phyloP scores from a whole-genome alignment of 2,888 invertebrate species.

The Portevinia maculata region DNA sequence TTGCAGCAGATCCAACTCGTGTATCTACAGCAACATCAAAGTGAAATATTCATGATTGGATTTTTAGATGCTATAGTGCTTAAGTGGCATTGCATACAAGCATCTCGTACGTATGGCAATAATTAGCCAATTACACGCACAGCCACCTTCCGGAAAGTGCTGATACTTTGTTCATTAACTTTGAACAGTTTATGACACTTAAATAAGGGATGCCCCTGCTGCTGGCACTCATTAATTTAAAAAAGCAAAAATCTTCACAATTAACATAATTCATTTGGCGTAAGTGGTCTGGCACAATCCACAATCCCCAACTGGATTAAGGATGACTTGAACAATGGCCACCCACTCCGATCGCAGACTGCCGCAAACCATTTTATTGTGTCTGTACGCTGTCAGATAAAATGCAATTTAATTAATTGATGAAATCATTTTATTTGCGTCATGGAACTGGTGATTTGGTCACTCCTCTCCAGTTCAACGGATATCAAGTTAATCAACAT shows the following conservation, averaged over 20 bases:
- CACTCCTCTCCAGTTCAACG: slow-evolving; percentile 4
- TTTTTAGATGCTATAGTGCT: slow-evolving; percentile 12
- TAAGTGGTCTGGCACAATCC: slow-evolving; percentile 48
- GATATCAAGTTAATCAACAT: slow-evolving; percentile 52
- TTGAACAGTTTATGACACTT: slow-evolving; percentile 20
- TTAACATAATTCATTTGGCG: slow-evolving; percentile 50
- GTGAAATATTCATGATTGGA: slow-evolving; percentile 35
- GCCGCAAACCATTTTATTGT: slow-evolving; percentile 32
- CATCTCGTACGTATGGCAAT: slow-evolving; percentile 39
- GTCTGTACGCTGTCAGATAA: slow-evolving; percentile 35
- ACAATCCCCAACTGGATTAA: slow-evolving; percentile 7
- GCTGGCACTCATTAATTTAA: slow-evolving; percentile 21
- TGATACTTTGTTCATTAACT: slow-evolving; percentile 16
- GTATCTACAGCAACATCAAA: slow-evolving; percentile 50
- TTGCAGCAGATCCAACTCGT: slow-evolving; percentile 16
- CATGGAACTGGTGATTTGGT: slow-evolving; percentile 49
- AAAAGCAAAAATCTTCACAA: slow-evolving; percentile 12
- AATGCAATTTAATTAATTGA: slow-evolving; percentile 72
- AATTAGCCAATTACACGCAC: slow-evolving; percentile 71
- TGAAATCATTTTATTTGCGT: slow-evolving; percentile 69
- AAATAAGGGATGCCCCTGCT: slow-evolving; percentile 18
- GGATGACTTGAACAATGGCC: slow-evolving; percentile 27
- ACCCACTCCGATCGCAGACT: slow-evolving; percentile 54
- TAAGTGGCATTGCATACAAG: slow-evolving; percentile 35
- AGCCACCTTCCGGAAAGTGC: slow-evolving; percentile 64